Conservation (phyloP, 1,140 invertebrate species). For the Elymnias hypermnestra region DNA sequence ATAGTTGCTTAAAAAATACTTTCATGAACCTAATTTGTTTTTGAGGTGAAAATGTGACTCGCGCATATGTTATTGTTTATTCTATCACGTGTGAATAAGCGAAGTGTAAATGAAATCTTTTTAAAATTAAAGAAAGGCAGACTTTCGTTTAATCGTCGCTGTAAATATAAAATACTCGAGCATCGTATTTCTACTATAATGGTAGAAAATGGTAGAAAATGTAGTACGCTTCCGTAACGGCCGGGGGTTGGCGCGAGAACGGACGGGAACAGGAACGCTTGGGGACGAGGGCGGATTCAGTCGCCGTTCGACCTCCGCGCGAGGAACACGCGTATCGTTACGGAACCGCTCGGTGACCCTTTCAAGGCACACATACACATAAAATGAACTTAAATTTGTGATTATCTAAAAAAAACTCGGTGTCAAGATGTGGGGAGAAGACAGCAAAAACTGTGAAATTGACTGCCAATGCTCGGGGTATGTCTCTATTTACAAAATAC, state of each 20-base stretch:
- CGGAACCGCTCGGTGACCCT: too few relatives aligned
- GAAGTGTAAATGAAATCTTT: too few relatives aligned
- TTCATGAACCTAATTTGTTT: too few relatives aligned
- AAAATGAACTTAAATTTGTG: slow-evolving; percentile 29
- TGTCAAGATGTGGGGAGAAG: slow-evolving; percentile 59
- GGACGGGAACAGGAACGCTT: not conserved
- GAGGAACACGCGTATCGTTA: slow-evolving; percentile 4
- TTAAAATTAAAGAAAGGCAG: too few relatives aligned
- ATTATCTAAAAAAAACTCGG: slow-evolving; percentile 29
- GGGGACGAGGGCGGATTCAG: slow-evolving; percentile 14
- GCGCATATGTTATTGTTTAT: too few relatives aligned
- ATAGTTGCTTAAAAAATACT: too few relatives aligned
- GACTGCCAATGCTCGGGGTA: slow-evolving; percentile 64
- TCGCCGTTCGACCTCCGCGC: slow-evolving; percentile 18
- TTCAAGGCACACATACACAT: slow-evolving; percentile 7
- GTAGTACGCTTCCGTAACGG: slow-evolving; percentile 11
- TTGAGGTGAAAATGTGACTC: too few relatives aligned
- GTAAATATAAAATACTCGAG: not conserved
- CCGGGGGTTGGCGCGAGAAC: slow-evolving; percentile 26
- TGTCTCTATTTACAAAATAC: too few relatives aligned
- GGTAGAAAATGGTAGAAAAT: slow-evolving; percentile 32
- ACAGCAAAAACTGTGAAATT: slow-evolving; percentile 52
- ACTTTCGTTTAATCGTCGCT: not conserved
- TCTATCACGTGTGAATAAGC: too few relatives aligned
- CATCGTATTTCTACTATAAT: slow-evolving; percentile 29